Conservation (phyloP, 2,113 vertebrate species). For the Notarius lentiginosus region DNA sequence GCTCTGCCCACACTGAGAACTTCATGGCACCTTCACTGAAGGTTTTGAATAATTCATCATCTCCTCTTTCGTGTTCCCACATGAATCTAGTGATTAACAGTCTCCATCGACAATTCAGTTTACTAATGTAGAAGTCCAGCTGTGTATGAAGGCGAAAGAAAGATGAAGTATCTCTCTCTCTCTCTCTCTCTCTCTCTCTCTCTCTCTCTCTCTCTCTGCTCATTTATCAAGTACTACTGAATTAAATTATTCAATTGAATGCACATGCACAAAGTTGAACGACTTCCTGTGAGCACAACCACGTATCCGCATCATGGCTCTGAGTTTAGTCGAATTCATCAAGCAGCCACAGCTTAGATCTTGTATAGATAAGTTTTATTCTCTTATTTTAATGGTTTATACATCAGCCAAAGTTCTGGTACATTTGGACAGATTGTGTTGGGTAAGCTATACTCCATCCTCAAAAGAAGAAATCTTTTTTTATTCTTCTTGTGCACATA, state of each 20-base stretch:
- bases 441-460: not conserved
- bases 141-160: not conserved
- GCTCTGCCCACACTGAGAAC: not conserved
- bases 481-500: not conserved
- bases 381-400: constrained; percentile 18
- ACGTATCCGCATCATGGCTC: not conserved
- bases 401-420: not conserved
- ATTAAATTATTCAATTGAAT: not conserved
- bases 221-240: not conserved
- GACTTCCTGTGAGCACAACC: not conserved
- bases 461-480: not conserved
- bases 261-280: not conserved
- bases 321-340: not conserved
- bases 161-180: too few relatives aligned
- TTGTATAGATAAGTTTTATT: not conserved
- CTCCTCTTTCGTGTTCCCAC: not conserved
- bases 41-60: constrained; percentile 59
- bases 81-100: constrained; percentile 9
- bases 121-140: constrained; percentile 11
- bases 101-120: constrained; percentile 11
- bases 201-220: not conserved
- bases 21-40: constrained; percentile 32
- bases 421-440: not conserved
- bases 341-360: not conserved
- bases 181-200: not conserved